Base-by-base conservation (phyloP, 1,140 invertebrate species). In the Leptestheria dahalacensis region DNA sequence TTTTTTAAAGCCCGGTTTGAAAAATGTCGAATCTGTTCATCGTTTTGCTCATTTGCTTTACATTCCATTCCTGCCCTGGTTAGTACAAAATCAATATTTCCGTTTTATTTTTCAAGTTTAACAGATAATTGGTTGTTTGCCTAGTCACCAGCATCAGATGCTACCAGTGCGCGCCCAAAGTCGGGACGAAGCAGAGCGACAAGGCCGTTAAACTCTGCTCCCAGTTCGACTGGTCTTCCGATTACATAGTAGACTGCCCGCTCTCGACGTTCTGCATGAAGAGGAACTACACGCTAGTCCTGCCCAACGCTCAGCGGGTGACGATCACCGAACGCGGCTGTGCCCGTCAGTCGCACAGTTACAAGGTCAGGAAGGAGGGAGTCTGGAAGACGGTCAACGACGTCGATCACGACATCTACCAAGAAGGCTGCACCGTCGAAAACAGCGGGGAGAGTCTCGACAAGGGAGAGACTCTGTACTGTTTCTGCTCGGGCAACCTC, bases 201-300 rank as follows among this genome's bases (percentile, higher is more conserved):
- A 71, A 77, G 53, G 78, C 78, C 9, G 70, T 72, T 58, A 71
- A 75, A 41, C 69, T 83, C 1, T 88, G 86, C 66, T 75, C 79
- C 1, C 76, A 85, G 65, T 89, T 89, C 67, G 80, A 88, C 64
- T 75, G 76, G 33, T 33, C 54, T 1, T 68, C 76, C 10, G 72
- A 73, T 56, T 88, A 79, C 68, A 76, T 84, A 63, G 77, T 83
- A 0, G 77, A 82, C 52, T 90, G 87, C 69, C 83, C 83, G 3
- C 82, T 78, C 64, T 89, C 87, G 4, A 88, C 85, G 0, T 81
- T 86, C 74, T 90, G 87, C 66, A 77, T 83, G 73, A 88, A 86
- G 66, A 80, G 79, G 62, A 80, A 82, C 6, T 79, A 79, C 59
- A 71, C 78, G 62, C 74, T 79, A 2, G 72, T 73, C 59, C 71